Base-by-base conservation (phyloP, 53 echinoderm and acorn worm genomes). In the Holothuria scabra region DNA sequence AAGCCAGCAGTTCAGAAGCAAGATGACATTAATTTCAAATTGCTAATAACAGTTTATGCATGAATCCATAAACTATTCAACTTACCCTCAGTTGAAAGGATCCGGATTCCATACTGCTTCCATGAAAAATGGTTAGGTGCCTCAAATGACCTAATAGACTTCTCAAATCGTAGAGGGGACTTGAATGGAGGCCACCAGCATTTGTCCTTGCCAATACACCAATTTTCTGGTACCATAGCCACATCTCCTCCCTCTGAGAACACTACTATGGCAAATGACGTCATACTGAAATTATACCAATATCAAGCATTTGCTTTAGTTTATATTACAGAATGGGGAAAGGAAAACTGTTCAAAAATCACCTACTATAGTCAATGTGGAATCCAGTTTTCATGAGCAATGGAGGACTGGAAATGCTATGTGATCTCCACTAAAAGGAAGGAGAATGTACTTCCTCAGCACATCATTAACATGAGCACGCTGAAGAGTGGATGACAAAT, bases 231-330 rank as follows among this genome's bases (percentile, higher is more conserved):
- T 12, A 63, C 64, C 22, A 63, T 11, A 25, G 64, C 64, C 64
- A 63, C 64, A 63, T 63, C 64, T 9, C 64, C 64, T 63, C 22
- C 29, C 64, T 63, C 64, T 20, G 64, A 28, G 64, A 63, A 63
- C 7, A 63, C 26, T n/a, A 63, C 64, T 63, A 63, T 63, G 64
- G 64, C 64, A 63, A 28, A 63, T 63, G 64, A 63, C 22, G 64
- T 63, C 64, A 63, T 63, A 20, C 64, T 63, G 64, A 63, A 63
- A 63, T 23, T 63, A 63, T 63, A 63, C 26, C 64, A 63, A 63
- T 63, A 63, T 63, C 12, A 48, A 10, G 48, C 48, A 48, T 5
- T 48, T 48, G 14, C 48, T 48, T 48, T 48, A 48, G 14, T 8
- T 48, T 8, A 12, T 10, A 1, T 48, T 10, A 48, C 48, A 48